Conservation (phyloP, 2,797 vertebrate species). For the Pseudotriccus pelzelni region DNA sequence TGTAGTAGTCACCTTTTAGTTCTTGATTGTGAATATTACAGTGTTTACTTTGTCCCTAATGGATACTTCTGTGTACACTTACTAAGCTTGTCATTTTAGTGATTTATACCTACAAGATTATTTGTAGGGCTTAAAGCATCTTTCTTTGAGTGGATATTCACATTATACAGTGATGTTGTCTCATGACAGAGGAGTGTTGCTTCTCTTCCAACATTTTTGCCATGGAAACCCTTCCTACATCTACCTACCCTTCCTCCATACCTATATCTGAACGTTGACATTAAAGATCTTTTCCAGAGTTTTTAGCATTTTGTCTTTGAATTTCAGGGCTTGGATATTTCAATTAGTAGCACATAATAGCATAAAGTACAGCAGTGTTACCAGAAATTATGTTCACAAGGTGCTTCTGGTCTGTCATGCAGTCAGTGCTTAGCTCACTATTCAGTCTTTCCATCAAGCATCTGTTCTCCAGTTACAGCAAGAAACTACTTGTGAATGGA, state of each 20-base stretch:
- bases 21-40: not conserved
- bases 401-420: not conserved
- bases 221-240: not conserved
- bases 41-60: not conserved
- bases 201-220: not conserved
- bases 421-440: not conserved
- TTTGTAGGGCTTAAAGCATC: not conserved
- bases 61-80: not conserved
- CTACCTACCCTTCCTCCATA: not conserved
- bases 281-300: not conserved
- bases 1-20: not conserved
- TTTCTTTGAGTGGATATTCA: not conserved
- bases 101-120: not conserved
- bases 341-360: not conserved
- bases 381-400: not conserved
- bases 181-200: not conserved
- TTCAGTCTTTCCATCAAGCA: not conserved
- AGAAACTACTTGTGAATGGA: not conserved
- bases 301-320: not conserved
- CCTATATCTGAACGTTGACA: fast-evolving
- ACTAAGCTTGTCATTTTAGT: not conserved
- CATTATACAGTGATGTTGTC: not conserved
- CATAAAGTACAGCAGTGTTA: not conserved
- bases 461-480: not conserved
- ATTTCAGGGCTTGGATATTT: not conserved